Evolutionary conservation across 1,140 invertebrate species (phyloP).

Genomic region (Steinernema khuongi): DNA sequence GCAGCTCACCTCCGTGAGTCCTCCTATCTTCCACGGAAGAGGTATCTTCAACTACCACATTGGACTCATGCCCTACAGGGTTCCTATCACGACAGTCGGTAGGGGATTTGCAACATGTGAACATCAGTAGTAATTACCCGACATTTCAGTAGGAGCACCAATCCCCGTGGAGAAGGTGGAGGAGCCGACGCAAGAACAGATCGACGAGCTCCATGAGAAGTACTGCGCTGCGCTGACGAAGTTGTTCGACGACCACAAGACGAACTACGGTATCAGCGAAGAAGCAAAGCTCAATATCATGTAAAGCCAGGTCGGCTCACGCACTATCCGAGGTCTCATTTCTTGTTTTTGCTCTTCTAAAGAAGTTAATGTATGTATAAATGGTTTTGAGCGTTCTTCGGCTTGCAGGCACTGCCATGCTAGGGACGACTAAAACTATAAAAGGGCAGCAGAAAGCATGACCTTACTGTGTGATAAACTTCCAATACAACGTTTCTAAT

Average conservation of each 20-base stretch:
- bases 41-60: slow-evolving; percentile 83
- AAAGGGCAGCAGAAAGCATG: no score
- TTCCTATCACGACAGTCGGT: slow-evolving; percentile 70
- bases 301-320: neutral
- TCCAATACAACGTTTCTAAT: no score
- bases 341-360: no score
- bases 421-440: no score
- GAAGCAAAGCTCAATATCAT: slow-evolving; percentile 7
- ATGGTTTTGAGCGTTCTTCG: no score
- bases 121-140: slow-evolving; percentile 64
- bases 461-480: no score
- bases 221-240: slow-evolving; percentile 42
- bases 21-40: slow-evolving; percentile 72
- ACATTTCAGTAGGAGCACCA: slow-evolving; percentile 49
- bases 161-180: slow-evolving; percentile 42
- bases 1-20: slow-evolving; percentile 70
- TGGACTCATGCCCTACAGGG: slow-evolving; percentile 71
- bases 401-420: no score
- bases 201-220: slow-evolving; percentile 45
- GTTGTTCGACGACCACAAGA: slow-evolving; percentile 52
- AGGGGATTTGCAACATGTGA: neutral
- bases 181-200: slow-evolving; percentile 46
- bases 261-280: neutral
- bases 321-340: no score
- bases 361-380: no score